phyloP scores from a whole-genome alignment of 2,113 vertebrate species.

The Corynorhinus townsendii region DNA sequence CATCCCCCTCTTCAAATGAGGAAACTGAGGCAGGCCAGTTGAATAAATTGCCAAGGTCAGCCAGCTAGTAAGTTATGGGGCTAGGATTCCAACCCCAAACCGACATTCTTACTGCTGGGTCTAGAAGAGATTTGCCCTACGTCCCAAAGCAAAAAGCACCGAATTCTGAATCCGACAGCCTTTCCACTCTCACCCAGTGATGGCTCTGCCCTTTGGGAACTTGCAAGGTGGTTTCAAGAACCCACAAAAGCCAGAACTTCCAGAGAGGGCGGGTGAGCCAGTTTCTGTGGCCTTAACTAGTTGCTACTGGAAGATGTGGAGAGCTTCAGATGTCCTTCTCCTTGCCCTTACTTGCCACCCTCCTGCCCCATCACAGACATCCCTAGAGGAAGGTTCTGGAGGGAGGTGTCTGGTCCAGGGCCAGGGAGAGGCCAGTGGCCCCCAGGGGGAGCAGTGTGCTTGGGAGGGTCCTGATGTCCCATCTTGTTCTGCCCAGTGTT shows the following conservation, averaged over 20 bases:
- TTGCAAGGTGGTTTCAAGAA: not conserved
- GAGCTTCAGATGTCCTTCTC: not conserved
- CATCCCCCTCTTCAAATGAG: not conserved
- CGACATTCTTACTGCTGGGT: not conserved
- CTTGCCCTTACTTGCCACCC: not conserved
- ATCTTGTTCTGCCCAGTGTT: conserved; percentile 83
- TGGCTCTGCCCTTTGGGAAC: not conserved
- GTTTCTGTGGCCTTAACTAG: not conserved
- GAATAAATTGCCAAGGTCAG: not conserved
- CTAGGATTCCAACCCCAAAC: not conserved
- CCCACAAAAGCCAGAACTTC: not conserved
- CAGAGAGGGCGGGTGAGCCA: not conserved
- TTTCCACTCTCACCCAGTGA: not conserved
- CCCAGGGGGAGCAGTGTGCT: not conserved
- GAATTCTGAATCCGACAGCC: not conserved
- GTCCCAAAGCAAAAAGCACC: not conserved
- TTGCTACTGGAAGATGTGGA: not conserved
- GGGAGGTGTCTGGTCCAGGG: not conserved
- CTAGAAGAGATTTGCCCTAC: not conserved
- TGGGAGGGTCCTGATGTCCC: not conserved
- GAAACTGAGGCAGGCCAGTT: not conserved
- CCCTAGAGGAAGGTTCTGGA: not conserved
- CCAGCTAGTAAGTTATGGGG: not conserved
- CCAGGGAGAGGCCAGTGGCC: not conserved
- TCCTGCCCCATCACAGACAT: not conserved